These are phyloP conservation scores for Phortica okadai DNA, from an alignment of 2,888 invertebrate genomes.

Conservation along the genomic window DNA sequence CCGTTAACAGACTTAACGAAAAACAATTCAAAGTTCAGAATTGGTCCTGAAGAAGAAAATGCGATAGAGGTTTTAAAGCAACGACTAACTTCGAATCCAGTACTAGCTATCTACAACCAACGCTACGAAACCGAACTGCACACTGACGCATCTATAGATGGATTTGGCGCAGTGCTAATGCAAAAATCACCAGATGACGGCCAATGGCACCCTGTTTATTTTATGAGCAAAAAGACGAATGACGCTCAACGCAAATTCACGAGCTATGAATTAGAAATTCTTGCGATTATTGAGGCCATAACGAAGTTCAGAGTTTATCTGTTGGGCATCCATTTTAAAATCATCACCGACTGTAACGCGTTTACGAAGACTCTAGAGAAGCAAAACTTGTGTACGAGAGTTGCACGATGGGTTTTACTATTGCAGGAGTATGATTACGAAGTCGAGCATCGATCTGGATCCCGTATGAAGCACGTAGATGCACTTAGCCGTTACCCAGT, in stretches of 20 bases:
- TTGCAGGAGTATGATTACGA: constrained; percentile 37
- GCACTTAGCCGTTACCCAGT: constrained; percentile 46
- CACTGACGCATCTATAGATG: constrained; percentile 59
- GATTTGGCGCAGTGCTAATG: constrained; percentile 60
- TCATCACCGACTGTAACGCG: constrained; percentile 37
- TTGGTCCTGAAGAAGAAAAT: neutral
- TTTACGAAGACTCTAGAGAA: constrained; percentile 46
- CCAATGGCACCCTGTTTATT: constrained; percentile 56
- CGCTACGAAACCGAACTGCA: constrained; percentile 51
- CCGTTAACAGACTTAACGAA: constrained; percentile 12
- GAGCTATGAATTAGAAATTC: constrained; percentile 61
- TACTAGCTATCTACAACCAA: neutral
- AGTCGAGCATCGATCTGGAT: constrained; percentile 40
- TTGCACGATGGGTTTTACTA: constrained; percentile 49
- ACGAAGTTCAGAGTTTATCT: constrained; percentile 29
- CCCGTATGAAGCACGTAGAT: constrained; percentile 46
- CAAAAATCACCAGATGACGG: constrained; percentile 50
- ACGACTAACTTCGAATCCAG: neutral
- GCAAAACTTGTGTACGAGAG: constrained; percentile 57
- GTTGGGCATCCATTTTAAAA: constrained; percentile 27
- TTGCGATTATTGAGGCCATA: constrained; percentile 52
- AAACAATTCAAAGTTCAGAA: constrained; percentile 14
- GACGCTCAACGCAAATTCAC: constrained; percentile 49
- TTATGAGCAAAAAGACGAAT: constrained; percentile 57
- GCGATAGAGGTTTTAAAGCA: neutral